Conservation (phyloP, 2,888 invertebrate species). For the Caenorhabditis sp. region DNA sequence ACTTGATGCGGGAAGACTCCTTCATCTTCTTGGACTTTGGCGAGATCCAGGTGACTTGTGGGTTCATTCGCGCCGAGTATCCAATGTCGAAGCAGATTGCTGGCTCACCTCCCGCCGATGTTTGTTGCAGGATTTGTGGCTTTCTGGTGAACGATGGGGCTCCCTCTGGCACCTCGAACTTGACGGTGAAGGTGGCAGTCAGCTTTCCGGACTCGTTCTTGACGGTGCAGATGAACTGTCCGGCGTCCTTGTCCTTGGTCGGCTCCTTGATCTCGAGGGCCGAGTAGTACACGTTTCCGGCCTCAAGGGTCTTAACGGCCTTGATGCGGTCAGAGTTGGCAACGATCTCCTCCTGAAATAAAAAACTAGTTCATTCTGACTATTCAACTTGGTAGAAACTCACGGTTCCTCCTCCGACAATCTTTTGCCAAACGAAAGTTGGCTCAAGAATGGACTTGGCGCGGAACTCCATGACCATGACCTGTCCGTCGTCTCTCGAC, state of each 20-base stretch:
- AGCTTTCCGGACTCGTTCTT: slow-evolving; percentile 83
- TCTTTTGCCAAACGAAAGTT: slow-evolving; percentile 94
- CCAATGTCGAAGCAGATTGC: slow-evolving; percentile 83
- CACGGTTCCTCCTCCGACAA: slow-evolving; percentile 62
- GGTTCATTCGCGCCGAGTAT: slow-evolving; percentile 83
- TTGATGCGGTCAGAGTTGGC: slow-evolving; percentile 83
- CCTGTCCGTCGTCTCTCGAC: slow-evolving; percentile 97
- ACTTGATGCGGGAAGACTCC: slow-evolving; percentile 83
- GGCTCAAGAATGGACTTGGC: slow-evolving; percentile 95
- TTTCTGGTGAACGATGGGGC: slow-evolving; percentile 83
- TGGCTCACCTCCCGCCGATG: slow-evolving; percentile 83
- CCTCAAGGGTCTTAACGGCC: slow-evolving; percentile 77
- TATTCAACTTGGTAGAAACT: neutral
- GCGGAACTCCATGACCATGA: slow-evolving; percentile 96
- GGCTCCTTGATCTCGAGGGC: slow-evolving; percentile 88
- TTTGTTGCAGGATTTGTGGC: slow-evolving; percentile 83
- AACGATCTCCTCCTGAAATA: slow-evolving; percentile 85
- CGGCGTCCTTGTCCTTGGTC: slow-evolving; percentile 88
- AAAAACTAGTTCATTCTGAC: neutral
- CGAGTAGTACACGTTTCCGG: slow-evolving; percentile 80
- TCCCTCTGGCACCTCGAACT: slow-evolving; percentile 83
- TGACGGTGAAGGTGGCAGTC: slow-evolving; percentile 83
- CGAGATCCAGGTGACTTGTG: slow-evolving; percentile 83
- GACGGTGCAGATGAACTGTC: slow-evolving; percentile 83
- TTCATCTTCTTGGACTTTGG: slow-evolving; percentile 84